Evolutionary conservation across 1,140 invertebrate species (phyloP).

Genomic region (Macrotrachela quadricornifera): DNA sequence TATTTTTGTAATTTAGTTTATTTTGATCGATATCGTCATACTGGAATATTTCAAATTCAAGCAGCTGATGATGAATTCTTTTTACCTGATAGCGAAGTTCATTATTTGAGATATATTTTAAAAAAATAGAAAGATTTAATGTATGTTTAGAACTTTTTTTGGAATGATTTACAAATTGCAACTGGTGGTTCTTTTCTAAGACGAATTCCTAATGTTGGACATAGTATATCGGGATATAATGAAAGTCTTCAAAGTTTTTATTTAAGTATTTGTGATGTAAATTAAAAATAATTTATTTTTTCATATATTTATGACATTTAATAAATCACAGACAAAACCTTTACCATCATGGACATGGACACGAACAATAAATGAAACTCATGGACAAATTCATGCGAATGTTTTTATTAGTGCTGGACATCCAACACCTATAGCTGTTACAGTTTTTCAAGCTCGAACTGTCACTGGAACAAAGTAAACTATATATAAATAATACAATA

Average conservation of each 20-base stretch:
- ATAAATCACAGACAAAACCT: too few species aligned
- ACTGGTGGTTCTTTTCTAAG: too few species aligned
- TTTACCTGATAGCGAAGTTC: conserved; percentile 15
- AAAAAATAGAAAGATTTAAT: neutral
- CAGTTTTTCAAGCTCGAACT: too few species aligned
- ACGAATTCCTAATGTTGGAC: conserved; percentile 17
- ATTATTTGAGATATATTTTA: conserved; percentile 3
- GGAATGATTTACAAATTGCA: neutral
- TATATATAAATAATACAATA: too few species aligned
- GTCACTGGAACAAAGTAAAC: too few species aligned
- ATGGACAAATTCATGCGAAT: too few species aligned
- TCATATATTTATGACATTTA: too few species aligned
- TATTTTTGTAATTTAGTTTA: conserved; percentile 13
- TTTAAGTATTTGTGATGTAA: conserved; percentile 13
- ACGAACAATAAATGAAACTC: too few species aligned
- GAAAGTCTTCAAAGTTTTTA: conserved; percentile 16
- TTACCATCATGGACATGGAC: too few species aligned
- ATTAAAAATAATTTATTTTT: neutral
- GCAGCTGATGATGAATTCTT: conserved; percentile 24
- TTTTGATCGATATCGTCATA: conserved; percentile 15
- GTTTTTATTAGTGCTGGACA: too few species aligned
- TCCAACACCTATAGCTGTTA: too few species aligned
- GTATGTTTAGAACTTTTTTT: neutral
- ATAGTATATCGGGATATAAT: conserved; percentile 17
- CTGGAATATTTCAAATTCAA: conserved; percentile 17